Evolutionary conservation across 2,113 vertebrate genomes (phyloP).

Genomic region (Otus sunia): DNA sequence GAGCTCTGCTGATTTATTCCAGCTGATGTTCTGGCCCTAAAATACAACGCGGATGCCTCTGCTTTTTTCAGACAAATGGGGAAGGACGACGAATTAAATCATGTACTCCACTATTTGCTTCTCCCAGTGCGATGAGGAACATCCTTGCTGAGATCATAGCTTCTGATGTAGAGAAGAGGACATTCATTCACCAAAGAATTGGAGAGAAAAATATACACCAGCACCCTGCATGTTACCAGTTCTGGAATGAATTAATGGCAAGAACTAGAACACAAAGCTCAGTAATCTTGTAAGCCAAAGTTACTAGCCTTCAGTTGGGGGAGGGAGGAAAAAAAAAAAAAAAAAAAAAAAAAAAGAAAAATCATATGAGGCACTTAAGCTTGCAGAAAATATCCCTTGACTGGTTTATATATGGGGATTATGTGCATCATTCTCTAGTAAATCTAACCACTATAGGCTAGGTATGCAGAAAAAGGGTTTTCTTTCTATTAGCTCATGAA

Average conservation of each 20-base stretch:
- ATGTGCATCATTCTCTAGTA: constrained; percentile 39
- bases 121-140: neutral
- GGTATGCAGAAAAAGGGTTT: constrained; percentile 46
- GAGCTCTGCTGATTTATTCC: neutral
- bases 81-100: neutral
- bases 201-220: neutral
- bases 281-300: constrained; percentile 37
- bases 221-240: neutral
- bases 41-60: neutral
- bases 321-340: neutral
- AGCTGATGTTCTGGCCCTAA: neutral
- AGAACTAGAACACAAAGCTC: constrained; percentile 19
- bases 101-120: neutral
- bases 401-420: constrained; percentile 51
- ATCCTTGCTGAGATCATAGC: neutral
- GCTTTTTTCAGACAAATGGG: neutral
- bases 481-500: constrained; percentile 48
- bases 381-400: constrained; percentile 40
- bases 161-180: neutral
- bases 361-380: neutral
- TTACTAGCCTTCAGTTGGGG: neutral
- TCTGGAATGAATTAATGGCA: constrained; percentile 11
- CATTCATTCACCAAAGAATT: constrained; percentile 37
- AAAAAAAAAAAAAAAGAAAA: constrained; percentile 9
- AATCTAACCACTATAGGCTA: constrained; percentile 30